phyloP scores from a whole-genome alignment of 2,888 invertebrate genomes.

The Philereme vetulata region DNA sequence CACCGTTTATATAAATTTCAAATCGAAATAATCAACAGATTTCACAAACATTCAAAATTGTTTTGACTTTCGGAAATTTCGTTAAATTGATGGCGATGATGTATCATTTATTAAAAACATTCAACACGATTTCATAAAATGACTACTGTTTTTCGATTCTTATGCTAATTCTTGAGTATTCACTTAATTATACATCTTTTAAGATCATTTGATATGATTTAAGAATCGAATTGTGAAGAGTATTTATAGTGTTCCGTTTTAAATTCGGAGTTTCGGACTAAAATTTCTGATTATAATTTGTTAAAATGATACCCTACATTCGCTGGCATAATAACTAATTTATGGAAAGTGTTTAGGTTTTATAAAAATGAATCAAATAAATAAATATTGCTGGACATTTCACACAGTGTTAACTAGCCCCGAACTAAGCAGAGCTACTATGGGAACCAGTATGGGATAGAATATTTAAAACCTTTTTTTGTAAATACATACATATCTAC shows the following conservation, averaged over 20 bases:
- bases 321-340: too few relatives aligned
- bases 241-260: background rate
- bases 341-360: too few relatives aligned
- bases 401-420: too few relatives aligned
- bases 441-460: too few relatives aligned
- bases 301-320: too few relatives aligned
- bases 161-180: conserved; percentile 36
- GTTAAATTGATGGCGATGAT: conserved; percentile 33
- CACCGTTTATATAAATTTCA: conserved; percentile 15
- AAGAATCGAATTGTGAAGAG: conserved; percentile 10
- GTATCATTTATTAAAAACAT: conserved; percentile 47
- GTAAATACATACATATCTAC: too few relatives aligned
- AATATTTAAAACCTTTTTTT: too few relatives aligned
- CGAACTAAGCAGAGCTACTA: too few relatives aligned
- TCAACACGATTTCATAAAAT: conserved; percentile 49
- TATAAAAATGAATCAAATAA: too few relatives aligned
- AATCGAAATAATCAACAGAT: conserved; percentile 42
- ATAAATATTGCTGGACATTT: too few relatives aligned
- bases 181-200: conserved; percentile 25
- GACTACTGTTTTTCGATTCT: conserved; percentile 57
- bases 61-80: conserved; percentile 45
- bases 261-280: too few relatives aligned
- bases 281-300: too few relatives aligned
- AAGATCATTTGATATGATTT: conserved; percentile 18
- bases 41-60: conserved; percentile 16